Percentiles rank a stretch among this genome's conserved stretches.
phyloP scores from a whole-genome alignment of 2,888 invertebrate genomes.

The Chironomus riparius region DNA sequence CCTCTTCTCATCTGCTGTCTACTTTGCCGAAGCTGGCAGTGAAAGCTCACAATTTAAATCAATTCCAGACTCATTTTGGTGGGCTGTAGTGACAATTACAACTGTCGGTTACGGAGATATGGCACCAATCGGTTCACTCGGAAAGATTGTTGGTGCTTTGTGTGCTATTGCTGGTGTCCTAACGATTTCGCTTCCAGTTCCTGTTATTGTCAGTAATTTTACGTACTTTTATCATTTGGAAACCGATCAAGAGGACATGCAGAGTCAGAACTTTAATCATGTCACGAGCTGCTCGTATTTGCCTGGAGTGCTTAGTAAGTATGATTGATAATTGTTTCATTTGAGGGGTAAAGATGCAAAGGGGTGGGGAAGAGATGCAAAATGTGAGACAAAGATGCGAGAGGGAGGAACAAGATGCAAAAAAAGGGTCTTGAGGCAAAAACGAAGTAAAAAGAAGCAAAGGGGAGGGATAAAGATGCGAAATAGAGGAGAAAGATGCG shows the following conservation, averaged over 20 bases:
- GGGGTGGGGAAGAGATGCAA: no score
- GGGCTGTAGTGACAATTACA: conserved; percentile 96
- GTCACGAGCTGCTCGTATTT: conserved; percentile 95
- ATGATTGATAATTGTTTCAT: no score
- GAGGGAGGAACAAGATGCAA: no score
- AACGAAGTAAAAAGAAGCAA: no score
- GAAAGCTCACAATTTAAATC: conserved; percentile 99
- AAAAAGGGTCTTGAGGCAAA: no score
- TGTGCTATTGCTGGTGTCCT: conserved; percentile 99
- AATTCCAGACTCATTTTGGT: conserved; percentile 99
- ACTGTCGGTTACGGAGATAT: conserved; percentile 25
- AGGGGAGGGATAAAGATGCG: no score
- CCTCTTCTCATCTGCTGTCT: conserved; percentile 99
- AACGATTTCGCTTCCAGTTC: conserved; percentile 97
- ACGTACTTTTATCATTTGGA: conserved; percentile 99
- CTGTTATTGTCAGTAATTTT: conserved; percentile 99
- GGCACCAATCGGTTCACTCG: conserved; percentile 94
- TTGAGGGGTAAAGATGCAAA: no score
- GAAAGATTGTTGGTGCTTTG: conserved; percentile 95
- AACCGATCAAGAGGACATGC: conserved; percentile 98
- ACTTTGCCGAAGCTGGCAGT: conserved; percentile 99
- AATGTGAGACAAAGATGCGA: no score
- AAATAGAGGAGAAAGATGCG: no score
- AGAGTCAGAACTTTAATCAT: conserved; percentile 96
- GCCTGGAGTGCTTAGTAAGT: conserved; percentile 83